These are phyloP conservation scores for Oceanites oceanicus DNA, from an alignment of 2,113 vertebrate species.

Conservation along the genomic window DNA sequence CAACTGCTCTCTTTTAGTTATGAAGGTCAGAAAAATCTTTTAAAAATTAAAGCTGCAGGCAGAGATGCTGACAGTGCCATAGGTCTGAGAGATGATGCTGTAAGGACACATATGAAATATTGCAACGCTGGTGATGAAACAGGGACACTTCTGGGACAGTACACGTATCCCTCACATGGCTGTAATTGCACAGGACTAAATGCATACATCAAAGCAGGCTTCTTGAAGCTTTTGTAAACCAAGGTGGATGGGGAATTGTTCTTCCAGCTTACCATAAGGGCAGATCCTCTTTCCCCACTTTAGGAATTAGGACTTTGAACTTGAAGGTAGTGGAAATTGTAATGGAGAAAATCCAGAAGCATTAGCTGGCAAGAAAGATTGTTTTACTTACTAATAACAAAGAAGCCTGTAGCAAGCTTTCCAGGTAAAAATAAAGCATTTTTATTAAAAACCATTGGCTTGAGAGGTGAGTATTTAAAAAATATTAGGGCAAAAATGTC, in stretches of 20 bases:
- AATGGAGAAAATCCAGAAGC: background rate
- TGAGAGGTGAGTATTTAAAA: background rate
- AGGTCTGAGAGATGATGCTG: background rate
- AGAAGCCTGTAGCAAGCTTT: background rate
- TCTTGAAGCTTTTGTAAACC: background rate
- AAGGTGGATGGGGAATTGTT: background rate
- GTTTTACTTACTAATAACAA: background rate
- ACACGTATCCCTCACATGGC: fast-evolving
- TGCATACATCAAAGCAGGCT: background rate
- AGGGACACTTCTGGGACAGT: background rate
- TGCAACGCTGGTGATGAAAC: background rate
- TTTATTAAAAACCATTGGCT: background rate
- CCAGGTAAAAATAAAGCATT: background rate
- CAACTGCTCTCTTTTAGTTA: background rate
- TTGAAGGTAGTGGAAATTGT: background rate
- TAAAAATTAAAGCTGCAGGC: background rate
- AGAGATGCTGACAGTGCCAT: background rate
- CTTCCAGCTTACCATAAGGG: background rate
- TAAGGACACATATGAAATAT: background rate
- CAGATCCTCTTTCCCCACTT: background rate
- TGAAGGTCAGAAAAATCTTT: background rate
- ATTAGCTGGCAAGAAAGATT: background rate
- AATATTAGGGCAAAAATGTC: background rate
- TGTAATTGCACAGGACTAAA: background rate
- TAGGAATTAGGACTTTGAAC: background rate